A percentile compares a stretch with the other conserved stretches of the same genome.
Conservation (phyloP, 1,140 invertebrate species). For the Drosophila nasuta region DNA sequence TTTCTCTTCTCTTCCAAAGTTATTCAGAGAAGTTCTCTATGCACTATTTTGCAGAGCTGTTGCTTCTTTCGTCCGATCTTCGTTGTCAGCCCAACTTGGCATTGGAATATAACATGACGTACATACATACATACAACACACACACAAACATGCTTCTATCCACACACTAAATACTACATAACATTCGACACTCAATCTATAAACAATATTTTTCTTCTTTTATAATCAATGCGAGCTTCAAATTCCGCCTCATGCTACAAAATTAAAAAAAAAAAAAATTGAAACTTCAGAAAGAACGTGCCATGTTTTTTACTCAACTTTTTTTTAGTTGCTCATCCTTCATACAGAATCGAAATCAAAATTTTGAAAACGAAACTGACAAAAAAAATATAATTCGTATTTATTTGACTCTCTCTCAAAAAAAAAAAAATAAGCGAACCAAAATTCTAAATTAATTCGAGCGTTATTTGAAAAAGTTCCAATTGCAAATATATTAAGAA, state of each 20-base stretch:
- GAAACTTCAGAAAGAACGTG: slow-evolving; percentile 65
- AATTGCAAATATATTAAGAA: slow-evolving; percentile 33
- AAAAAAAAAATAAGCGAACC: slow-evolving; percentile 1
- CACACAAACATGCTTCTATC: slow-evolving; percentile 11
- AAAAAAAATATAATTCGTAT: slow-evolving; percentile 31
- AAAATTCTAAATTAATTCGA: slow-evolving; percentile 34
- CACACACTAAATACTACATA: slow-evolving; percentile 14
- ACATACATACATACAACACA: slow-evolving; percentile 15
- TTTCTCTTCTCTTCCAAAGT: not conserved
- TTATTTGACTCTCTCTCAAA: slow-evolving; percentile 54
- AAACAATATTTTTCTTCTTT: slow-evolving; percentile 44
- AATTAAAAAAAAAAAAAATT: slow-evolving; percentile 34
- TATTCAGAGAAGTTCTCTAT: not conserved
- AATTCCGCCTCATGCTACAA: slow-evolving; percentile 35
- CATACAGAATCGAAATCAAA: slow-evolving; percentile 32
- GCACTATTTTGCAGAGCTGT: no score
- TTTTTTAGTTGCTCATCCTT: slow-evolving; percentile 31
- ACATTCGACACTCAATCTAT: slow-evolving; percentile 33
- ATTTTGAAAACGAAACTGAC: slow-evolving; percentile 21
- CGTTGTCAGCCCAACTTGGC: slow-evolving; percentile 1
- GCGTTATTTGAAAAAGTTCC: slow-evolving; percentile 78
- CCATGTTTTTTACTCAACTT: slow-evolving; percentile 66
- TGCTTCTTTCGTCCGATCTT: not conserved
- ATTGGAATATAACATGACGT: slow-evolving; percentile 16
- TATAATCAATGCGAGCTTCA: slow-evolving; percentile 43